These are phyloP conservation scores for Prolemur simus DNA, from an alignment of 2,113 vertebrate genomes.

Conservation along the genomic window DNA sequence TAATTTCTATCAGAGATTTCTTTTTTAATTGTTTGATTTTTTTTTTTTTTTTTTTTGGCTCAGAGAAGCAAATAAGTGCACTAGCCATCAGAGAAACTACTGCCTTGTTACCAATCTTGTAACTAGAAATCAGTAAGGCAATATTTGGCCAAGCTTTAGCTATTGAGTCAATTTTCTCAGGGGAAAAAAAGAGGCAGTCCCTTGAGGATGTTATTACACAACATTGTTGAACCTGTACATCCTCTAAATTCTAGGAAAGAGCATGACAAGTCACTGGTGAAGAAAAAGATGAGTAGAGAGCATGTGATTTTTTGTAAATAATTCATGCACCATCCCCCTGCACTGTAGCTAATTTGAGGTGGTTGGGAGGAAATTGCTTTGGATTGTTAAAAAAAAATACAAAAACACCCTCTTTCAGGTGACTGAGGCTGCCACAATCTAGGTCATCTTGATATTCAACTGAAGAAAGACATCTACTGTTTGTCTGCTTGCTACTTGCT, in stretches of 20 bases:
- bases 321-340: constrained; percentile 15
- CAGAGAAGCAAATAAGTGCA: not conserved
- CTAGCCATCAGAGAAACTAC: not conserved
- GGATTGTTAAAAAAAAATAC: constrained; percentile 33
- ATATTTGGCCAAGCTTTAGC: not conserved
- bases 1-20: not conserved
- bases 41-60: not conserved
- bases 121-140: not conserved
- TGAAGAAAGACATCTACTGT: constrained; percentile 36
- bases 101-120: not conserved
- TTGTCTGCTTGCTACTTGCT: constrained; percentile 47
- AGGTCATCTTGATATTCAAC: constrained; percentile 1
- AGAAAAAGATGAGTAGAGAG: constrained; percentile 33
- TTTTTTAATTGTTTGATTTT: not conserved
- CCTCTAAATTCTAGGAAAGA: constrained; percentile 29
- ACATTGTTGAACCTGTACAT: not conserved
- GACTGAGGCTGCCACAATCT: constrained; percentile 15
- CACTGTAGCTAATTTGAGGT: constrained; percentile 53
- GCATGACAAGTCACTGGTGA: constrained; percentile 22
- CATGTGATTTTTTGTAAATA: constrained; percentile 60
- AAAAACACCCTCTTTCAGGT: constrained; percentile 6
- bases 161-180: not conserved
- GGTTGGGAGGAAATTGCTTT: not conserved
- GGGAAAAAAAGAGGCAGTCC: not conserved
- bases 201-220: not conserved